Conservation (phyloP, 92 coral and sea anemone species). For the Nematostella vectensis region DNA sequence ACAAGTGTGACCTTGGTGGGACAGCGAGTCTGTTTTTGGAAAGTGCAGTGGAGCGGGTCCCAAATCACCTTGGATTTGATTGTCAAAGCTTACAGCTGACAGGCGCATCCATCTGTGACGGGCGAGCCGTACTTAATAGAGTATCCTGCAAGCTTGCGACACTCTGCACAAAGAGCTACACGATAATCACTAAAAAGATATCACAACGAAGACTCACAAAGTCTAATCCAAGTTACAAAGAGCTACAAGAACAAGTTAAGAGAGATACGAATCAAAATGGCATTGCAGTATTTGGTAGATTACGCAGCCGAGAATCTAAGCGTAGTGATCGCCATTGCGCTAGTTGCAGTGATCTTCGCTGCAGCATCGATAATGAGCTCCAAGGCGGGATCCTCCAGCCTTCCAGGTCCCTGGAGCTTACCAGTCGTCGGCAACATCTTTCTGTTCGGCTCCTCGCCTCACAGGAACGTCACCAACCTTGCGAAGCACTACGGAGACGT, state of each 20-base stretch:
- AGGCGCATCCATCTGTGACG: background rate
- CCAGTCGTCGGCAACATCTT: constrained; percentile 89
- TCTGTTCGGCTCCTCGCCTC: constrained; percentile 84
- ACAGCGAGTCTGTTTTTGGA: constrained; percentile 23
- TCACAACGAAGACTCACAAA: no score
- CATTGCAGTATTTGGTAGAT: background rate
- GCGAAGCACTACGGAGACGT: constrained; percentile 85
- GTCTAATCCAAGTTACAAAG: background rate
- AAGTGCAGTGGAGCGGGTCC: constrained; percentile 32
- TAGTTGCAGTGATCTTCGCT: constrained; percentile 6
- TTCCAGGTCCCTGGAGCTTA: constrained; percentile 90
- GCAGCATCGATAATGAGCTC: constrained; percentile 3
- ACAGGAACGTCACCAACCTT: constrained; percentile 75
- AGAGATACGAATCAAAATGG: background rate
- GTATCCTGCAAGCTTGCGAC: no score
- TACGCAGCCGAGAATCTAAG: background rate
- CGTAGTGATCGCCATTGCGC: background rate
- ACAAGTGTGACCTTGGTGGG: constrained; percentile 19
- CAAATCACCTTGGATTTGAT: constrained; percentile 30
- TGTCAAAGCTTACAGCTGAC: background rate
- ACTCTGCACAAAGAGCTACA: no score
- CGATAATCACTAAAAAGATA: no score
- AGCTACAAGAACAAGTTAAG: background rate
- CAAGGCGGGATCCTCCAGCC: constrained; percentile 19
- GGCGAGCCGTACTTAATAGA: no score